Conservation (phyloP, 2,888 invertebrate genomes). For the Diplolepis rosae region DNA sequence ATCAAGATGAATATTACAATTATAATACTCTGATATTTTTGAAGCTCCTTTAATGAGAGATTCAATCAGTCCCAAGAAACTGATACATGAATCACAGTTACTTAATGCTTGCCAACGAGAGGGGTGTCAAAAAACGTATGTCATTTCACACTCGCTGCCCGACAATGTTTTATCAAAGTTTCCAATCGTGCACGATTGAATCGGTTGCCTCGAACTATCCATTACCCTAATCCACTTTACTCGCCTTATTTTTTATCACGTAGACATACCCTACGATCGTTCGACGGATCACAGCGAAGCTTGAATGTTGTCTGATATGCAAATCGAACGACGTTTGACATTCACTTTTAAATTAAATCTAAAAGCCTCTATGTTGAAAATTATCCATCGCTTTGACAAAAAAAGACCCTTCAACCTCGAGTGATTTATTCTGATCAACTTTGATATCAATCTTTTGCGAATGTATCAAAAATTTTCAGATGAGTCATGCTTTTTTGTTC, state of each 20-base stretch:
- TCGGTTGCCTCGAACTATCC: constrained; percentile 61
- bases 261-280: constrained; percentile 47
- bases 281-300: constrained; percentile 33
- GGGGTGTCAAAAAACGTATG: constrained; percentile 44
- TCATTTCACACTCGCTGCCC: constrained; percentile 45
- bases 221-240: constrained; percentile 70
- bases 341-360: constrained; percentile 5
- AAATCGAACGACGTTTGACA: constrained; percentile 45
- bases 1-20: too few relatives aligned
- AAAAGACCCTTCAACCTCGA: background rate
- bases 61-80: constrained; percentile 2
- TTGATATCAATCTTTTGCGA: background rate
- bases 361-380: background rate
- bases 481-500: too few relatives aligned
- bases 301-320: constrained; percentile 44
- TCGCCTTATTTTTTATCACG: constrained; percentile 56
- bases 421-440: background rate
- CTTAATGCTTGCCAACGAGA: background rate
- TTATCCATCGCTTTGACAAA: background rate
- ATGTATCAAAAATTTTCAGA: background rate
- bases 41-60: constrained; percentile 9
- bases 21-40: background rate
- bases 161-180: constrained; percentile 42
- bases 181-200: constrained; percentile 55
- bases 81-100: background rate